Conservation (phyloP, 2,888 invertebrate genomes). For the Dermolepida albohirtum region DNA sequence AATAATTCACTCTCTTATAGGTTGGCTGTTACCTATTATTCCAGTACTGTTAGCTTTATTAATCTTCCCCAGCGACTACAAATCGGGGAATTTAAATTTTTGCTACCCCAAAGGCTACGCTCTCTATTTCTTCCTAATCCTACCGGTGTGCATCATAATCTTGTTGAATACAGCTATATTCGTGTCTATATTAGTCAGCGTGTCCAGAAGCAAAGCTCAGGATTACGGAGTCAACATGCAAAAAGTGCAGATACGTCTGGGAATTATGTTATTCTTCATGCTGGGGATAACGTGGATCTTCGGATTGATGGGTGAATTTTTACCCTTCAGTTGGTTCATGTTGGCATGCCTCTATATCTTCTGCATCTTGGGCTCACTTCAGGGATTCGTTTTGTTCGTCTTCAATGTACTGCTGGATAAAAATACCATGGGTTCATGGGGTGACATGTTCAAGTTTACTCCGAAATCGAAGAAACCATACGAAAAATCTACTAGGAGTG, state of each 20-base stretch:
- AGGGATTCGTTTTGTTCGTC: constrained; percentile 33
- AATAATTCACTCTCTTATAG: constrained; percentile 17
- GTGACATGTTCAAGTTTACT: not conserved
- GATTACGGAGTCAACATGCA: constrained; percentile 25
- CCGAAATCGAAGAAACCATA: not conserved
- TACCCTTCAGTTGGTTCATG: constrained; percentile 29
- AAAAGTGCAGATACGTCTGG: constrained; percentile 16
- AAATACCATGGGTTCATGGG: constrained; percentile 24
- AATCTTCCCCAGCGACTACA: constrained; percentile 27
- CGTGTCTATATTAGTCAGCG: constrained; percentile 21
- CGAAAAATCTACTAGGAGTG: constrained; percentile 19
- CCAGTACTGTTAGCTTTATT: constrained; percentile 24
- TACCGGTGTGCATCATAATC: constrained; percentile 25
- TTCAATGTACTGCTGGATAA: constrained; percentile 21
- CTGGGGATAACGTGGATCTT: constrained; percentile 40
- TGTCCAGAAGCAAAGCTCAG: constrained; percentile 29
- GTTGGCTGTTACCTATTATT: constrained; percentile 27
- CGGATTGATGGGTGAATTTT: constrained; percentile 23
- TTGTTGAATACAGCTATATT: constrained; percentile 33
- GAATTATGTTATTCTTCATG: constrained; percentile 32
- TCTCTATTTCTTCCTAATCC: constrained; percentile 26
- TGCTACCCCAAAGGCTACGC: constrained; percentile 36
- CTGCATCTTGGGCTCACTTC: constrained; percentile 27
- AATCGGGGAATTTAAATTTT: constrained; percentile 34
- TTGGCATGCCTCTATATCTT: constrained; percentile 20